These are phyloP conservation scores for Cinara cedri DNA, from an alignment of 2,888 invertebrate genomes.

Conservation along the genomic window DNA sequence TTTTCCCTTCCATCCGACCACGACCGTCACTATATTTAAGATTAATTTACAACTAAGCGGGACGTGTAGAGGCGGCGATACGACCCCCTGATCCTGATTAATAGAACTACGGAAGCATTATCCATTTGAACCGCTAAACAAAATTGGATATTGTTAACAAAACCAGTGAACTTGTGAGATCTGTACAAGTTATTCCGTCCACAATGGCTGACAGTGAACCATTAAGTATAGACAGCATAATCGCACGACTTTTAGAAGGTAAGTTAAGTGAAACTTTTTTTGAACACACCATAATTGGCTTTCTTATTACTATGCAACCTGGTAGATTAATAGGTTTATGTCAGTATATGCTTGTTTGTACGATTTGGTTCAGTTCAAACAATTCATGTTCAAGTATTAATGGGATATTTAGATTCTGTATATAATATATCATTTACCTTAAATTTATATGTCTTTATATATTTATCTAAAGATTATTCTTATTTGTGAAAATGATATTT, in stretches of 20 bases:
- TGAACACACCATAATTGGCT: not conserved
- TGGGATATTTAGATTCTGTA: too few species aligned
- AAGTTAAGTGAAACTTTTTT: constrained; percentile 64
- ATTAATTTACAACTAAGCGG: constrained; percentile 52
- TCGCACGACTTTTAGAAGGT: constrained; percentile 95
- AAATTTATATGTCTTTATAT: too few species aligned
- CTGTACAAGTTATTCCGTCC: constrained; percentile 21
- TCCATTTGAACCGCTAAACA: not conserved
- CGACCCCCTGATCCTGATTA: constrained; percentile 28
- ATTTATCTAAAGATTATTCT: too few species aligned
- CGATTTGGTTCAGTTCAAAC: too few species aligned
- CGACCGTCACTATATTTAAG: constrained; percentile 26
- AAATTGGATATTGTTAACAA: not conserved
- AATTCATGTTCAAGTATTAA: too few species aligned
- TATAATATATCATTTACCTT: too few species aligned
- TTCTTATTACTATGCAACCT: not conserved
- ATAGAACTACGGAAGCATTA: constrained; percentile 16
- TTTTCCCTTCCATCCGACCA: constrained; percentile 48
- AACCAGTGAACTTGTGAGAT: not conserved
- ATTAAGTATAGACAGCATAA: constrained; percentile 95
- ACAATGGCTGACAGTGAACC: constrained; percentile 87
- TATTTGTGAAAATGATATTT: too few species aligned
- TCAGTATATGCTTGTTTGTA: not conserved
- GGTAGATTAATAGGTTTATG: not conserved
- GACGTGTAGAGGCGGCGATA: constrained; percentile 31